phyloP scores from a whole-genome alignment of 2,113 vertebrate genomes.

The Campylomormyrus tamandua region DNA sequence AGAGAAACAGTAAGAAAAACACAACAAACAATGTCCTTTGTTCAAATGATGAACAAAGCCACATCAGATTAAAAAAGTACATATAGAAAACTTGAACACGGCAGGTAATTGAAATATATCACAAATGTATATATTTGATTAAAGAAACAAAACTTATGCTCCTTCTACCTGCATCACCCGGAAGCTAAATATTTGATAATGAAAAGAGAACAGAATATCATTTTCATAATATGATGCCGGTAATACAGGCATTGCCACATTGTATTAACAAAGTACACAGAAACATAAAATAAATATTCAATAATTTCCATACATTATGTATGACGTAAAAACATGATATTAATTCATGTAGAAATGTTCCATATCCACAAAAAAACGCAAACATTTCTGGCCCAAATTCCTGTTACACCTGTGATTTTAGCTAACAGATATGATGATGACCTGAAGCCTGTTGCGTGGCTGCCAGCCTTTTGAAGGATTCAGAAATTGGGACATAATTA shows the following conservation, averaged over 20 bases:
- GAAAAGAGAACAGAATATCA: not conserved
- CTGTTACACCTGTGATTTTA: not conserved
- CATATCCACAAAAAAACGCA: not conserved
- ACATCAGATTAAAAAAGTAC: not conserved
- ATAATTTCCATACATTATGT: not conserved
- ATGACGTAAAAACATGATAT: not conserved
- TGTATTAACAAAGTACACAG: not conserved
- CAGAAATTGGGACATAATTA: not conserved
- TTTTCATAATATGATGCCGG: not conserved
- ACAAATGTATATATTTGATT: not conserved
- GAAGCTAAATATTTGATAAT: not conserved
- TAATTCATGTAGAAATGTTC: not conserved
- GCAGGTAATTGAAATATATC: not conserved
- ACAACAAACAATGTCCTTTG: not conserved
- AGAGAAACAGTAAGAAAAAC: not conserved
- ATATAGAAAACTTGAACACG: not conserved
- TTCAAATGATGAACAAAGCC: not conserved
- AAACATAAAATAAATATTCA: not conserved
- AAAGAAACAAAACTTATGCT: not conserved
- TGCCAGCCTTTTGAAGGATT: not conserved
- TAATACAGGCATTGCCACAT: not conserved
- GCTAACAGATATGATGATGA: not conserved
- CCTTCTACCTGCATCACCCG: not conserved
- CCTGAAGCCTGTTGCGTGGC: not conserved
- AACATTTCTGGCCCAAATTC: not conserved